Evolutionary conservation across 2,113 vertebrate species (phyloP).

Genomic region (Petrocephalus zakoni): DNA sequence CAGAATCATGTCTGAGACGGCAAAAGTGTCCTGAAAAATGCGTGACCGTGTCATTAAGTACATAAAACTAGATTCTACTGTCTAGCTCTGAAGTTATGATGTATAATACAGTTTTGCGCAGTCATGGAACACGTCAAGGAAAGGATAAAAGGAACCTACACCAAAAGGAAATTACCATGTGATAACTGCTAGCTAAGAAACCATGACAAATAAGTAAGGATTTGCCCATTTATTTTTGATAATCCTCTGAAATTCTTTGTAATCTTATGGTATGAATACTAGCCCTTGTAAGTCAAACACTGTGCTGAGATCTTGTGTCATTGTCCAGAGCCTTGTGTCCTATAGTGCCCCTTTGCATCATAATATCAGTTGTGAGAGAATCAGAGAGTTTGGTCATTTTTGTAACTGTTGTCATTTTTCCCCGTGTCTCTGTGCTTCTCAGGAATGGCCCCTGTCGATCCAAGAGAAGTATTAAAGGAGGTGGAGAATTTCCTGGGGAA

Average conservation of each 20-base stretch:
- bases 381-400: background rate
- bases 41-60: background rate
- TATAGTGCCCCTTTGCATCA: background rate
- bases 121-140: background rate
- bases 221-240: background rate
- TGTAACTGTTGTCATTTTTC: background rate
- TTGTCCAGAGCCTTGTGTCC: background rate
- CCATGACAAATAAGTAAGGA: background rate
- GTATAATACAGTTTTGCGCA: background rate
- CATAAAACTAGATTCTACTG: background rate
- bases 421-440: constrained; percentile 21
- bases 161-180: background rate
- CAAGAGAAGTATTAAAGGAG: constrained; percentile 85
- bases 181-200: background rate
- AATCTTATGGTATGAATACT: background rate
- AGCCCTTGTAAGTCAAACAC: background rate
- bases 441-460: constrained; percentile 89
- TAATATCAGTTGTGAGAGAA: background rate
- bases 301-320: background rate
- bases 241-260: background rate
- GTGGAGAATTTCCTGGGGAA: constrained; percentile 81
- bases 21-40: background rate
- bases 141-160: background rate
- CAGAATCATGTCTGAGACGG: background rate
- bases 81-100: background rate